Evolutionary conservation across 1,140 invertebrate species (phyloP), one percentile per base, ranked within the genome.

Genomic region (Danaus plexippus): DNA sequence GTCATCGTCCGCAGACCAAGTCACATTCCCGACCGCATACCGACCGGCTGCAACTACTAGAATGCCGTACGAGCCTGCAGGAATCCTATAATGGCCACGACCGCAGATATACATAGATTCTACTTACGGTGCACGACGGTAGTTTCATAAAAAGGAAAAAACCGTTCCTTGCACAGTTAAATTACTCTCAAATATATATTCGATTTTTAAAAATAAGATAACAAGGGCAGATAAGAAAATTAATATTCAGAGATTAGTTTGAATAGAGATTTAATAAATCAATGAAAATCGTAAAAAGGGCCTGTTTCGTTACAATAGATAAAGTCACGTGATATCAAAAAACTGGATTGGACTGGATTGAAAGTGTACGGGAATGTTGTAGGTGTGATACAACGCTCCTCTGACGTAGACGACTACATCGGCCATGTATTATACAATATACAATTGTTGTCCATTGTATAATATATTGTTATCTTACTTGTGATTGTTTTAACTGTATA

Each of bases 1-100:
- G 78, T 82, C 80, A 85, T 83, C 82, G 82, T 61, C 74, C 82
- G 73, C 64, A 65, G 70, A 69, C 70, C 72, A 73, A 65, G 49
- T 64, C 59, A 69, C 75, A 74, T 74, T 66, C 70, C 57, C 70
- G 61, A 74, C 71, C 73, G 74, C 62, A 47, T 63, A 63, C 61
- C 67, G 71, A 66, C 65, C 61, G 47, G 46, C 22, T 62, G 55
- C 55, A 52, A 61, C 32, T 45, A 43, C 32, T 51, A 52, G 54
- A 22, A 54, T 50, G 52, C 54, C 43, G 57, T 57, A 51, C 22
- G 52, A 41, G 47, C 48, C 43, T 50, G 6, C 45, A 56, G 49
- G 59, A 52, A 61, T 61, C 53, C 44, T 32, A 40, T 57, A 57
- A 57, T 57, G 55, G 15, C 55, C 43, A 18, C 48, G 44, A 49